A percentile compares a stretch with the other conserved stretches of the same genome.
phyloP scores from a whole-genome alignment of 2,797 vertebrate species.

The Natrix natrix region DNA sequence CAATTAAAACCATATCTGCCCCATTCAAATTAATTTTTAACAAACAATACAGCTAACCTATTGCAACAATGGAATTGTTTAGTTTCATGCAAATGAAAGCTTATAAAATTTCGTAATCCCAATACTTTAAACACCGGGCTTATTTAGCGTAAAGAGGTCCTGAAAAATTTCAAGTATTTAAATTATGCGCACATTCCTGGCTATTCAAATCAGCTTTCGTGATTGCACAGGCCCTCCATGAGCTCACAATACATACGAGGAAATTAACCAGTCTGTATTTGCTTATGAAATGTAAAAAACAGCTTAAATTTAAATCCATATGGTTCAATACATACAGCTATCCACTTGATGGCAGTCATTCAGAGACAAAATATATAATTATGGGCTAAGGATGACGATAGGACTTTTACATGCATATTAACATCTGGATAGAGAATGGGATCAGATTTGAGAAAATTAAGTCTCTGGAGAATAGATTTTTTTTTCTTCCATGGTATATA shows the following conservation, averaged over 20 bases:
- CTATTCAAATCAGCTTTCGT: conserved; percentile 25
- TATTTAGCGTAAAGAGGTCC: conserved; percentile 43
- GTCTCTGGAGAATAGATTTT: neutral
- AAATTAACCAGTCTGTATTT: conserved; percentile 8
- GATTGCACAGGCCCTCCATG: conserved; percentile 2
- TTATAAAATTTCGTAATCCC: conserved; percentile 36
- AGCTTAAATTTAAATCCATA: conserved; percentile 1
- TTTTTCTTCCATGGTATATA: neutral
- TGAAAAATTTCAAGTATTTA: conserved; percentile 44
- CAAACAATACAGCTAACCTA: conserved; percentile 44
- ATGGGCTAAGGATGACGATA: neutral
- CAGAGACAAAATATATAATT: neutral
- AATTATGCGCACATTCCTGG: conserved; percentile 33
- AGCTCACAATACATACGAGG: conserved; percentile 1
- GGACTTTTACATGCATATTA: neutral
- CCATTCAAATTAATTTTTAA: neutral
- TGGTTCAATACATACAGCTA: neutral
- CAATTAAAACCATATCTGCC: conserved; percentile 2
- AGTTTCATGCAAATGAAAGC: conserved; percentile 43
- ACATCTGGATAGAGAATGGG: neutral
- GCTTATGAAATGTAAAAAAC: neutral
- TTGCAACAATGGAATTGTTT: conserved; percentile 36
- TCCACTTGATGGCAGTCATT: conserved; percentile 59
- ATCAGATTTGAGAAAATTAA: neutral
- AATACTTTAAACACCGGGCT: conserved; percentile 44